Evolutionary conservation across 2,797 vertebrate species (phyloP).

Genomic region (Limosa lapponica): DNA sequence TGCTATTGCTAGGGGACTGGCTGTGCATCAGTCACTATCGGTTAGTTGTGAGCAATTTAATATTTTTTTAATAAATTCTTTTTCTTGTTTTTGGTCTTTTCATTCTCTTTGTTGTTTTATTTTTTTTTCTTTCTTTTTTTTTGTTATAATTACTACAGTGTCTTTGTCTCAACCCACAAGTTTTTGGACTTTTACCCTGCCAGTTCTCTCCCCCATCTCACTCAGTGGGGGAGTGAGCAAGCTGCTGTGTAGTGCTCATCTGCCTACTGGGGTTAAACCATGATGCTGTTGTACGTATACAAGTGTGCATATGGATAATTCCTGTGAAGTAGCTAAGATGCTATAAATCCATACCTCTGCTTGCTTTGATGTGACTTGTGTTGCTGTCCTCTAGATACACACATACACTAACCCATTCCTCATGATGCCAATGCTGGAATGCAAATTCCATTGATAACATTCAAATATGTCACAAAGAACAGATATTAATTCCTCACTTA

Average conservation of each 20-base stretch:
- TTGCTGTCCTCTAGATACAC: background rate
- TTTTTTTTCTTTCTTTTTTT: too few relatives aligned
- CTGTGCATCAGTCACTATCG: rapidly evolving
- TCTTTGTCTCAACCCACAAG: background rate
- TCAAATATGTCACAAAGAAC: background rate
- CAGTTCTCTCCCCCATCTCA: background rate
- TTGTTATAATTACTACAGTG: background rate
- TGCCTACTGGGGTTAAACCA: rapidly evolving
- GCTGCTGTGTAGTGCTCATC: background rate
- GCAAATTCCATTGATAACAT: background rate
- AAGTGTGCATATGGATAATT: rapidly evolving
- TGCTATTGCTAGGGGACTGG: rapidly evolving
- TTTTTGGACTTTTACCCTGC: background rate
- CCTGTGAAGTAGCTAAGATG: background rate
- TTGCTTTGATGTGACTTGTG: background rate
- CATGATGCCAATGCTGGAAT: background rate
- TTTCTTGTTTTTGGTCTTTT: background rate
- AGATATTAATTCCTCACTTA: background rate
- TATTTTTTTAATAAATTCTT: background rate
- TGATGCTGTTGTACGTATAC: rapidly evolving
- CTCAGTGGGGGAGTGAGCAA: background rate
- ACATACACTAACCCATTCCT: background rate
- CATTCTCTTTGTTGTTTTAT: background rate
- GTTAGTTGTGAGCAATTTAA: rapidly evolving
- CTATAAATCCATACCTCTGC: background rate